Conservation (phyloP, 92 coral and sea anemone genomes). For the Palythoa caribaeorum region DNA sequence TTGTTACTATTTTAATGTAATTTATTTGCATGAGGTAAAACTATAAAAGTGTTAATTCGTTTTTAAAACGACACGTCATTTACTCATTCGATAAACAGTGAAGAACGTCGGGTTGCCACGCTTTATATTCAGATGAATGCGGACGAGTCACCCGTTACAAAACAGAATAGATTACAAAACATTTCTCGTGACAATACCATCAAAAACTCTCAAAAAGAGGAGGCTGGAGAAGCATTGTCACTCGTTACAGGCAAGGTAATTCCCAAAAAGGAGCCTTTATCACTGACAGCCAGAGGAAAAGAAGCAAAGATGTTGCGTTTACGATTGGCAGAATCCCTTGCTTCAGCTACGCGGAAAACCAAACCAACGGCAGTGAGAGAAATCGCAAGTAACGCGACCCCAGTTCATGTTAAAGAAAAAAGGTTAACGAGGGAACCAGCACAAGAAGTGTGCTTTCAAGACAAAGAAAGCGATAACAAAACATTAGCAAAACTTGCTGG, state of each 20-base stretch:
- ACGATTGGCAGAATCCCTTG: slow-evolving; percentile 59
- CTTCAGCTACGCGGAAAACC: slow-evolving; percentile 21
- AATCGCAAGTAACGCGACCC: too few species aligned
- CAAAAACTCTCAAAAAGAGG: background rate
- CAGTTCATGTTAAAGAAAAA: too few species aligned
- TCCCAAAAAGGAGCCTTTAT: background rate
- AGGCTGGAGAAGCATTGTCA: background rate
- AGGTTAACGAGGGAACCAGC: too few species aligned
- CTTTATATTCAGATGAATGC: slow-evolving; percentile 12
- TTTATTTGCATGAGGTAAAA: slow-evolving; percentile 25
- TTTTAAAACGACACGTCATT: slow-evolving; percentile 7
- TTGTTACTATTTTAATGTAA: background rate
- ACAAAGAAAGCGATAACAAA: too few species aligned
- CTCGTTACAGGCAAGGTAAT: background rate
- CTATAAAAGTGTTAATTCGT: slow-evolving; percentile 10
- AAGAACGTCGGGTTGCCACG: background rate
- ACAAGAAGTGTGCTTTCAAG: too few species aligned
- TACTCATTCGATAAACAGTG: slow-evolving; percentile 26
- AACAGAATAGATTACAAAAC: background rate
- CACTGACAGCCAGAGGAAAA: slow-evolving; percentile 55
- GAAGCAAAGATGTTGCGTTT: slow-evolving; percentile 52
- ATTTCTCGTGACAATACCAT: background rate
- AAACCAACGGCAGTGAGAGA: background rate
- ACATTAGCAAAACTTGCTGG: too few species aligned
- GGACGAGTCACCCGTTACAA: slow-evolving; percentile 9